Evolutionary conservation across 2,113 vertebrate species (phyloP).

Genomic region (Okapia johnstoni): DNA sequence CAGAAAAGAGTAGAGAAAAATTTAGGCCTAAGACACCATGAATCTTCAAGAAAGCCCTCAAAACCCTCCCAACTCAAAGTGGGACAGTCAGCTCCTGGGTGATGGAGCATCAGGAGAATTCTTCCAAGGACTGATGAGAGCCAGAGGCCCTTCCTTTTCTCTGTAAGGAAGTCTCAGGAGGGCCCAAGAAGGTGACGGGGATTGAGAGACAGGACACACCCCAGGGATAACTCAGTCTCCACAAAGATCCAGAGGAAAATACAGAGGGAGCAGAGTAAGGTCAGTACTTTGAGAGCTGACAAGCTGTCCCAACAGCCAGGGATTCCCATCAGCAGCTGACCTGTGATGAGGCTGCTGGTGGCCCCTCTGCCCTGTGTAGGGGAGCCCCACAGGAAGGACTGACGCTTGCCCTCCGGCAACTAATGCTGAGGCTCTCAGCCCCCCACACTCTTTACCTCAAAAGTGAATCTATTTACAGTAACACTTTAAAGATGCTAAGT

Average conservation of each 20-base stretch:
- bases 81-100: rapidly evolving
- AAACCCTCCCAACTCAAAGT: background rate
- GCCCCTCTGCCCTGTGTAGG: rapidly evolving
- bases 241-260: background rate
- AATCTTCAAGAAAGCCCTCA: background rate
- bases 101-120: background rate
- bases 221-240: background rate
- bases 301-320: background rate
- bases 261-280: background rate
- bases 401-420: background rate
- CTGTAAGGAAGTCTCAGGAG: background rate
- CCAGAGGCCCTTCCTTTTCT: background rate
- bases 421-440: rapidly evolving
- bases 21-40: background rate
- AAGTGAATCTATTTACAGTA: background rate
- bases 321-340: background rate
- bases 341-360: no score
- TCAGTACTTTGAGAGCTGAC: background rate
- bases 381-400: rapidly evolving
- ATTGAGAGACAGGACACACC: background rate
- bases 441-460: background rate
- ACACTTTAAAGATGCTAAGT: background rate
- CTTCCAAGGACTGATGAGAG: background rate
- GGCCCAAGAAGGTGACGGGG: rapidly evolving
- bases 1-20: background rate